These are phyloP conservation scores for Cacatua alba DNA, from an alignment of 2,113 vertebrate genomes.

Conservation along the genomic window DNA sequence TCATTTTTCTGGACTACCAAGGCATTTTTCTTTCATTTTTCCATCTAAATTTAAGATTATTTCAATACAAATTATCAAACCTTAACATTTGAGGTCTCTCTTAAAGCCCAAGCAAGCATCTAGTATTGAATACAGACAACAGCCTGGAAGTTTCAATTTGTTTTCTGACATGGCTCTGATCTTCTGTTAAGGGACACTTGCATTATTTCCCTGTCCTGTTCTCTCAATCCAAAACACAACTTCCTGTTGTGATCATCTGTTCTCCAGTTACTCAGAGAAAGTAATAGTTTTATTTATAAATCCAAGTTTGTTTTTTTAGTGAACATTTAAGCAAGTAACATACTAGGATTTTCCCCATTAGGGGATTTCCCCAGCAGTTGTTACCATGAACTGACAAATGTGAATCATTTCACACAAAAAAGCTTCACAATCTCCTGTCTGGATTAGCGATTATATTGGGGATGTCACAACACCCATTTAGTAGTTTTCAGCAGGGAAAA, in stretches of 20 bases:
- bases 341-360: not conserved
- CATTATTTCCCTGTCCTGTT: not conserved
- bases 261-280: not conserved
- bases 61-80: not conserved
- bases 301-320: not conserved
- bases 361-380: not conserved
- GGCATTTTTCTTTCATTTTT: not conserved
- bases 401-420: not conserved
- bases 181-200: not conserved
- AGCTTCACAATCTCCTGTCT: not conserved
- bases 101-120: not conserved
- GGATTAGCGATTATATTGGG: not conserved
- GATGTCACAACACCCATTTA: not conserved
- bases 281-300: not conserved
- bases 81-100: not conserved
- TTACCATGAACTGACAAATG: not conserved
- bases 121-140: not conserved
- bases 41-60: not conserved
- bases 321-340: not conserved
- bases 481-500: conserved; percentile 10
- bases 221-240: not conserved
- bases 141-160: not conserved
- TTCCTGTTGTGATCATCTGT: not conserved
- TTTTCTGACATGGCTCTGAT: not conserved
- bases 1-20: not conserved